These are phyloP conservation scores for Agrenia bidenticulata DNA, from an alignment of 2,888 invertebrate genomes.

Conservation along the genomic window DNA sequence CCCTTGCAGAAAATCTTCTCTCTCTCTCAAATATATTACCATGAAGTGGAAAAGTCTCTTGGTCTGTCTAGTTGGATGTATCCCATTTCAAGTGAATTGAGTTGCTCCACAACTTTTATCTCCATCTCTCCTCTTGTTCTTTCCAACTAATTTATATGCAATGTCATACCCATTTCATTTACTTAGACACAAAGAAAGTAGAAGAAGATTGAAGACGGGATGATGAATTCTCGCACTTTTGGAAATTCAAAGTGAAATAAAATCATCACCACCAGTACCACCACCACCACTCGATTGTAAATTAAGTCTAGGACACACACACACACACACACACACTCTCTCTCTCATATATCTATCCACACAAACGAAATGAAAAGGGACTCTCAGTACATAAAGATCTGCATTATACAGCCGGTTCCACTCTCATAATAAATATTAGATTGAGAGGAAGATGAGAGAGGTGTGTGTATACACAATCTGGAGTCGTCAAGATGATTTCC, in stretches of 20 bases:
- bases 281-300: no score
- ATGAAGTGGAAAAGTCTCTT: no score
- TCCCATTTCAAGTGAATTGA: slow-evolving; percentile 17
- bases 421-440: slow-evolving; percentile 21
- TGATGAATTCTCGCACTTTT: slow-evolving; percentile 14
- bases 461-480: no score
- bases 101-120: slow-evolving; percentile 19
- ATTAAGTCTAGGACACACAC: no score
- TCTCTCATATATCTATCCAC: no score
- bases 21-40: no score
- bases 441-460: slow-evolving; percentile 11
- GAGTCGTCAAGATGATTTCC: slow-evolving; percentile 9
- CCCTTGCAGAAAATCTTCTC: no score
- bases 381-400: no score
- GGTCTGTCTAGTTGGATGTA: background rate
- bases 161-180: slow-evolving; percentile 20
- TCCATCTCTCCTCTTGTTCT: background rate
- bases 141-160: slow-evolving; percentile 22
- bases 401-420: no score
- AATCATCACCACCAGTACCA: slow-evolving; percentile 13
- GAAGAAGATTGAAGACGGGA: background rate
- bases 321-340: no score
- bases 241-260: slow-evolving; percentile 18
- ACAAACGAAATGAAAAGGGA: no score
- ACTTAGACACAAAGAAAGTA: slow-evolving; percentile 1